Evolutionary conservation across 2,797 vertebrate genomes (phyloP).

Genomic region (Brachyalestes nurse): DNA sequence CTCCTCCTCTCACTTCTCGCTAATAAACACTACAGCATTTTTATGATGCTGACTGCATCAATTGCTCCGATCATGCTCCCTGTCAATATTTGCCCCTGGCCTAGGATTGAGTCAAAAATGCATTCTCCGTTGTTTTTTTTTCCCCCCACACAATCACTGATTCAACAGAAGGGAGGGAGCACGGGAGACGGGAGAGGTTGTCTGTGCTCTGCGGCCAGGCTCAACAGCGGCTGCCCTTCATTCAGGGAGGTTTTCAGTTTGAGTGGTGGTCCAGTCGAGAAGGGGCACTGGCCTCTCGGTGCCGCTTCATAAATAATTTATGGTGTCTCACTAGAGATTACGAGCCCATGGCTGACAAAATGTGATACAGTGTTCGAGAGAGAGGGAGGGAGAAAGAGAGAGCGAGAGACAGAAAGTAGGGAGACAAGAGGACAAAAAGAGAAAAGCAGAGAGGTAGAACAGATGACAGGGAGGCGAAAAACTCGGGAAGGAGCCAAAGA

Average conservation of each 20-base stretch:
- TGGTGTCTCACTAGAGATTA: slow-evolving; percentile 34
- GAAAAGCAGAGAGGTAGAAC: background rate
- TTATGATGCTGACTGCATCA: slow-evolving; percentile 4
- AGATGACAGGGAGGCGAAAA: background rate
- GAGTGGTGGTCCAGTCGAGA: background rate
- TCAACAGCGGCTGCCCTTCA: background rate
- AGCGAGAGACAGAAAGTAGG: background rate
- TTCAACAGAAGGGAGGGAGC: slow-evolving; percentile 1
- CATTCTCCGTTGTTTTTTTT: slow-evolving; percentile 2
- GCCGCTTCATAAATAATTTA: slow-evolving; percentile 59
- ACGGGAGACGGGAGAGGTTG: background rate
- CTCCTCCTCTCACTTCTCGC: background rate
- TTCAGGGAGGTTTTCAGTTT: slow-evolving; percentile 26
- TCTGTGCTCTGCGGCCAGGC: background rate
- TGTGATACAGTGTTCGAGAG: slow-evolving; percentile 31
- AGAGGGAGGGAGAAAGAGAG: background rate
- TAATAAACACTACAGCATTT: background rate
- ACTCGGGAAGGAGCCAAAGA: background rate
- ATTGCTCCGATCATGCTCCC: slow-evolving; percentile 13
- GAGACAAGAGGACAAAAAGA: background rate
- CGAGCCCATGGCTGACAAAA: slow-evolving; percentile 41
- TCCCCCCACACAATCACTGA: background rate
- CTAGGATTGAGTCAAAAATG: slow-evolving; percentile 35
- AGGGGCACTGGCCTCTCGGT: slow-evolving; percentile 17
- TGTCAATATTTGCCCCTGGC: slow-evolving; percentile 33